A percentile compares a stretch with the other conserved stretches of the same genome.
phyloP scores from a whole-genome alignment of 2,797 vertebrate species.

The Acanthis flammea region DNA sequence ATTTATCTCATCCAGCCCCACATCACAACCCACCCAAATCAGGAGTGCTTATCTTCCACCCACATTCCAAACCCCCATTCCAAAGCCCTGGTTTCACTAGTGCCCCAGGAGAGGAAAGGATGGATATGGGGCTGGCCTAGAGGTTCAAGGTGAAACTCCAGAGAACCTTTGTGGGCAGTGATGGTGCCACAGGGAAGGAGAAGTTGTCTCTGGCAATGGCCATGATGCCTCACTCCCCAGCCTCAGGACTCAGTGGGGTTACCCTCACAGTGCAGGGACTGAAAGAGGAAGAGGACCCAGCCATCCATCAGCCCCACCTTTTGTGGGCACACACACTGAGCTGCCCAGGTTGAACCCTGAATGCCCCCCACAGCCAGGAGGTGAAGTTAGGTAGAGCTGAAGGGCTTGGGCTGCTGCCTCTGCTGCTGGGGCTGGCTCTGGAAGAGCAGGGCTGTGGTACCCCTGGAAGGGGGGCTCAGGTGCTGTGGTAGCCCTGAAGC shows the following conservation, averaged over 20 bases:
- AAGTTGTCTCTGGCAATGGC: fast-evolving
- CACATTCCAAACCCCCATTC: not conserved
- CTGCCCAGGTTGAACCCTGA: not conserved
- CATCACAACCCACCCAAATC: not conserved
- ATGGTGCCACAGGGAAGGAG: not conserved
- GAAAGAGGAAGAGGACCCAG: not conserved
- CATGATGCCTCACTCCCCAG: not conserved
- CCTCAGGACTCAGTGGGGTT: not conserved
- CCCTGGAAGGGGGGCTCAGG: not conserved
- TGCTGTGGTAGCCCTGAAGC: not conserved
- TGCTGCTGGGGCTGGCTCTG: not conserved
- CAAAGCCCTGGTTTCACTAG: not conserved
- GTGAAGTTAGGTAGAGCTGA: fast-evolving
- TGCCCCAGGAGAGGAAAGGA: constrained; percentile 53
- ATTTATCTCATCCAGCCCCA: not conserved
- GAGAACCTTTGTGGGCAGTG: not conserved
- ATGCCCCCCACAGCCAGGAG: fast-evolving
- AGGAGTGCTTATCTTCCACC: not conserved
- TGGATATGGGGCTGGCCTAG: not conserved
- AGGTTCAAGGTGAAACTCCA: not conserved
- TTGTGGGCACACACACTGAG: not conserved
- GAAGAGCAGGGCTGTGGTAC: not conserved
- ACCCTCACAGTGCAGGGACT: not conserved
- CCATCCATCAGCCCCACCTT: not conserved
- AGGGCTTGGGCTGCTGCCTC: not conserved